A percentile compares a stretch with the other conserved stretches of the same genome.
phyloP scores from a whole-genome alignment of 2,113 vertebrate genomes.

The Lasiurus borealis region DNA sequence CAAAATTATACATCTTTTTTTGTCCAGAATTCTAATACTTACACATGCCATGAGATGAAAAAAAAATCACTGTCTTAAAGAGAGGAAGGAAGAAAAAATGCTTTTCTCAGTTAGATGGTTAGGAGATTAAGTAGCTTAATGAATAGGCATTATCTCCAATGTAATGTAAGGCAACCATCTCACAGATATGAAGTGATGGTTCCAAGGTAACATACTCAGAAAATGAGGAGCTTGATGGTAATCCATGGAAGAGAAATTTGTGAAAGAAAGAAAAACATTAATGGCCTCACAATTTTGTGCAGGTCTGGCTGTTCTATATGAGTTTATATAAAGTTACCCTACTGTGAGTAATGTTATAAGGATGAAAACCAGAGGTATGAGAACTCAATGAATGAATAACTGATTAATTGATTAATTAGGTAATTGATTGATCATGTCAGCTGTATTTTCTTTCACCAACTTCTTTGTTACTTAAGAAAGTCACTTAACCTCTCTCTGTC shows the following conservation, averaged over 20 bases:
- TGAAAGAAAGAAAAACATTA: neutral
- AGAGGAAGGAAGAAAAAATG: neutral
- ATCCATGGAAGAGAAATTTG: neutral
- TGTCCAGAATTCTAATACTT: neutral
- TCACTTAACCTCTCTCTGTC: neutral
- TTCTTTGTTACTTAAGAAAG: slow-evolving; percentile 36
- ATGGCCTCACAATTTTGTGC: neutral
- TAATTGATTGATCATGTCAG: neutral
- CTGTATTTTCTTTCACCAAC: neutral
- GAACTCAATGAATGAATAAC: neutral
- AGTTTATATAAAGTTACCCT: neutral
- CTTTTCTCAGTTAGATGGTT: neutral
- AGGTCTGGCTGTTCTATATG: neutral
- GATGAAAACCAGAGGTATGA: neutral
- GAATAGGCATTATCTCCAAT: neutral
- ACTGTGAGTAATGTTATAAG: neutral
- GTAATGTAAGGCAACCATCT: neutral
- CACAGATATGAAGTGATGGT: neutral
- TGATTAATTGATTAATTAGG: neutral
- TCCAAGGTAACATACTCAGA: neutral
- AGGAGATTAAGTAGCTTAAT: neutral
- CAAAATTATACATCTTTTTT: neutral
- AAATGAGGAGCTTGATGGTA: neutral
- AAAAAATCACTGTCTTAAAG: neutral
- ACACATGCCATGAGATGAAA: neutral